Base-by-base conservation (phyloP, 2,888 invertebrate species). In the Lasius fuliginosus region DNA sequence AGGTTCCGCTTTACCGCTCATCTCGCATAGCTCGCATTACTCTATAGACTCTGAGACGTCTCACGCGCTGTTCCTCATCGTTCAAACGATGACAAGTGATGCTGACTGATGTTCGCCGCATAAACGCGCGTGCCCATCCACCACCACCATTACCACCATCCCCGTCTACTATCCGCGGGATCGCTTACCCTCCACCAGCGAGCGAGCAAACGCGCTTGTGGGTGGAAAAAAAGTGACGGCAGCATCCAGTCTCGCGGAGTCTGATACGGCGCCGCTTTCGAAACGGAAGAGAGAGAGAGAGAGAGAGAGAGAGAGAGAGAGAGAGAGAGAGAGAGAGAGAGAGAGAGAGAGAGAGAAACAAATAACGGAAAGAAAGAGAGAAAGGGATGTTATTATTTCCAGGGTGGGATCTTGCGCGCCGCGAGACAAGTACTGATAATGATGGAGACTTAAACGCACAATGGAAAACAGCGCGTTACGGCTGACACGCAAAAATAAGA, bases 31-130 rank as follows among this genome's bases (percentile, higher is more conserved):
- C 62, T 74, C 74, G 64, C 75, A 49, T 56, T 42, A 46, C 46
- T 46, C 79, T 46, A 73, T 81, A 73, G 60, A 79, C 84, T 67
- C 68, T 82, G 77, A 87, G 82, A 85, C 85, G 82, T 83, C 82
- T 77, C 75, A 33, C 83, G 81, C 81, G 82, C 82, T 85, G 83
- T 58, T 88, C 85, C 88, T 92, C 92, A 93, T 93, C 93, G 91
- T 90, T 92, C 91, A 91, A 92, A 91, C 90, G 91, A 93, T 93
- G 93, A 93, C 92, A 92, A 91, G 91, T 92, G 93, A 92, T 92
- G 92, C 92, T 91, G 92, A 92, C 92, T 92, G 93, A 92, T 92
- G 92, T 89, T 92, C 91, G 69, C 86, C 87, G 89, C 87, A 85
- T 88, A 90, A 90, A 89, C 90, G 86, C 90, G 86, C 87, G 85